Evolutionary conservation across 2,888 invertebrate genomes (phyloP).

Genomic region (Rugalucina vietnamica): DNA sequence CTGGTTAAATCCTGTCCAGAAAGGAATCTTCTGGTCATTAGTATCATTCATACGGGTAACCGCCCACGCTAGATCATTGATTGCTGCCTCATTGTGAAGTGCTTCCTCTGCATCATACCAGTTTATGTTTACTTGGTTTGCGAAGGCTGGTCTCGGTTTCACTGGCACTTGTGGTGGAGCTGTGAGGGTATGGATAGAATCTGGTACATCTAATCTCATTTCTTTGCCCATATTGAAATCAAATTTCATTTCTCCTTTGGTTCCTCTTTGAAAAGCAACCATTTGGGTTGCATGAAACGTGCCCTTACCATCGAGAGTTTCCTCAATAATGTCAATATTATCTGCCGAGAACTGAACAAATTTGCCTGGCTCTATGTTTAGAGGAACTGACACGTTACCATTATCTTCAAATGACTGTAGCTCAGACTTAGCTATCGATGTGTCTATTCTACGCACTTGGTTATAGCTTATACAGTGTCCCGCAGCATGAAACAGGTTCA

Average conservation of each 20-base stretch:
- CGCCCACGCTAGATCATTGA: neutral
- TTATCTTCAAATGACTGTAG: conserved; percentile 2
- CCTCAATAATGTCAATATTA: neutral
- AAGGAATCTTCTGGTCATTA: neutral
- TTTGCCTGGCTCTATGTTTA: neutral
- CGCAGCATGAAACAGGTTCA: conserved; percentile 27
- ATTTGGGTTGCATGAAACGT: conserved; percentile 6
- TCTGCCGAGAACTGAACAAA: conserved; percentile 8
- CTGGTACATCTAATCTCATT: neutral
- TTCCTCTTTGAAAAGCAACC: neutral
- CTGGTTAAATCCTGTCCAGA: neutral
- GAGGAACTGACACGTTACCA: neutral
- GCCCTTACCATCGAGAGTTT: neutral
- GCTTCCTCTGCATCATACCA: neutral
- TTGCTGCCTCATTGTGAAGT: neutral
- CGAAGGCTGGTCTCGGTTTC: neutral
- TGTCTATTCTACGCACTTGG: conserved; percentile 23
- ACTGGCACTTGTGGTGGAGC: neutral
- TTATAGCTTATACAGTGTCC: conserved; percentile 33
- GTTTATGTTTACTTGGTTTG: neutral
- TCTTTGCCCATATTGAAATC: neutral
- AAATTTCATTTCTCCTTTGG: no score
- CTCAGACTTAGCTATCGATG: conserved; percentile 17
- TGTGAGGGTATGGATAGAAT: no score
- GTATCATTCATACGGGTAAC: neutral